Evolutionary conservation across 2,797 vertebrate species (phyloP), one percentile per base, ranked within the genome.

Genomic region (Arnoldichthys spilopterus): DNA sequence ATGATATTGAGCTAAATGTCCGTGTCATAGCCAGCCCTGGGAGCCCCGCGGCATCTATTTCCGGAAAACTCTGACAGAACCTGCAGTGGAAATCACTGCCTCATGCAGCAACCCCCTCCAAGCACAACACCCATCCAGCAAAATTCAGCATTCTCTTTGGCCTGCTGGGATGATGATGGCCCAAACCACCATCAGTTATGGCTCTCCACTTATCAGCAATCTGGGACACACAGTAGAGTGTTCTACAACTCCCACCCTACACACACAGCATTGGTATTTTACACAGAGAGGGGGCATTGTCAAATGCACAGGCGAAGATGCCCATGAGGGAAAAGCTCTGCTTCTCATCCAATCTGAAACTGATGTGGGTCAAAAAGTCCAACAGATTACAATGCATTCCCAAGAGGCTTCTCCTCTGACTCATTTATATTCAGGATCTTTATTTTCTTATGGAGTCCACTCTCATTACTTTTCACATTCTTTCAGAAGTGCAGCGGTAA

Each of bases 21-120:
- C 72, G 68, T 77, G 78, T 74, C 71, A 74, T 54, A 72, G 67
- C 28, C 71, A 56, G 69, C 70, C 81, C 15, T 28, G 13, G 66
- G 75, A 69, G 37, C 63, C 70, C 72, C 26, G 45, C 68, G 59
- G 67, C 59, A 75, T 32, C 59, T 59, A 43, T 54, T 68, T 77
- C 73, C 58, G 13, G 75, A 88, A 86, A 88, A 89, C 84, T 82
- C 78, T 81, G 84, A 90, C 88, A 91, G 83, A 84, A 84, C 80
- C 85, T 76, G 81, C 80, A 80, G 85, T 83, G 85, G 84, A 88
- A 75, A 83, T 82, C n/a, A 78, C 76, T 62, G 76, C 63, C 75
- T 81, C 83, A 79, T 88, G 86, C 83, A 37, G 64, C 59, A 74
- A 72, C 79, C 34, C 75, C 63, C 67, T 78, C 9, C 2, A 66